phyloP scores from a whole-genome alignment of 2,888 invertebrate genomes.

The Hirtodrosophila duncani region DNA sequence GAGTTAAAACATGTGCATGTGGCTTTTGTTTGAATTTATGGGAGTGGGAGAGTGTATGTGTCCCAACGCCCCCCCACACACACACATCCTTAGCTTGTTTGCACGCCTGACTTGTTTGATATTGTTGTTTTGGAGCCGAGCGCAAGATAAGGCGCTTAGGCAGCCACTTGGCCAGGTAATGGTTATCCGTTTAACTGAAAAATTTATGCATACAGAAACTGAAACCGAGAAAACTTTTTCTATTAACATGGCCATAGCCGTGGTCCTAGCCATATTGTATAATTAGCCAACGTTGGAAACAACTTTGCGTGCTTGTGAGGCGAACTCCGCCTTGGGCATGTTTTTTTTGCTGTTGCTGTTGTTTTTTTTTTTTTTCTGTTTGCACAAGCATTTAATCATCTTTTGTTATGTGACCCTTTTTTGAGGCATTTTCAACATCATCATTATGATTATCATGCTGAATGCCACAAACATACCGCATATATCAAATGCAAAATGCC shows the following conservation, averaged over 20 bases:
- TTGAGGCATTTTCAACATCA: slow-evolving; percentile 49
- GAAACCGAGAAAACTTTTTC: too few relatives aligned
- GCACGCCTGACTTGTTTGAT: slow-evolving; percentile 54
- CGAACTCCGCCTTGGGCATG: slow-evolving; percentile 42
- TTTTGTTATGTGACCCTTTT: slow-evolving; percentile 50
- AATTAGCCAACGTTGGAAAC: slow-evolving; percentile 44
- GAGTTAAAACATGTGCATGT: slow-evolving; percentile 58
- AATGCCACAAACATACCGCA: slow-evolving; percentile 3
- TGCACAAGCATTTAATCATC: slow-evolving; percentile 58
- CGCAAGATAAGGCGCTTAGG: slow-evolving; percentile 60
- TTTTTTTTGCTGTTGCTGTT: slow-evolving; percentile 23
- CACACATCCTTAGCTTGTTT: slow-evolving; percentile 40
- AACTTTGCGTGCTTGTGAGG: not conserved
- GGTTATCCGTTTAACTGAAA: slow-evolving; percentile 39
- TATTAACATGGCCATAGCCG: too few relatives aligned
- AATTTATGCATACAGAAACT: slow-evolving; percentile 57
- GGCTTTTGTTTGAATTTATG: slow-evolving; percentile 67
- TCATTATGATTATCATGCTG: slow-evolving; percentile 24
- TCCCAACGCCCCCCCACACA: not conserved
- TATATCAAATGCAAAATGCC: slow-evolving; percentile 33
- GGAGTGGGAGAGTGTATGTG: slow-evolving; percentile 19
- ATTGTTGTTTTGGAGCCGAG: slow-evolving; percentile 45
- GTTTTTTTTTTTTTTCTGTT: slow-evolving; percentile 16
- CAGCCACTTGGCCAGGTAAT: slow-evolving; percentile 17
- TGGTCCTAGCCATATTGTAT: slow-evolving; percentile 48